Evolutionary conservation across 2,797 vertebrate species (phyloP).

Genomic region (Poecilia velifera): DNA sequence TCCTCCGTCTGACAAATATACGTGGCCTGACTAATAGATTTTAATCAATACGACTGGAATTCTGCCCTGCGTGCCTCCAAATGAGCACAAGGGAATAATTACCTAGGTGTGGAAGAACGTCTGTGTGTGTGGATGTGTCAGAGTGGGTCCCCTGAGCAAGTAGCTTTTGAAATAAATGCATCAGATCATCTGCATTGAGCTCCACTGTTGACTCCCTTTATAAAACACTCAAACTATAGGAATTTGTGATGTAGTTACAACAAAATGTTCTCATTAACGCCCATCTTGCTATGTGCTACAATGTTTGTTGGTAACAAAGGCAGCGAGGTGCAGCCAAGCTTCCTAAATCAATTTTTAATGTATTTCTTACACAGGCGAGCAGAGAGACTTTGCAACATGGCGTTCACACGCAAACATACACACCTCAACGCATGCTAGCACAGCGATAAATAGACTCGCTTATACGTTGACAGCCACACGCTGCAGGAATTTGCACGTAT

Average conservation of each 20-base stretch:
- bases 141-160: background rate
- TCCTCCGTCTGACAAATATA: conserved; percentile 14
- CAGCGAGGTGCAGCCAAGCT: conserved; percentile 51
- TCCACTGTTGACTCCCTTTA: background rate
- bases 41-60: conserved; percentile 29
- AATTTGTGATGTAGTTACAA: conserved; percentile 4
- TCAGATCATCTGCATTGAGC: background rate
- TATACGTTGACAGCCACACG: conserved; percentile 28
- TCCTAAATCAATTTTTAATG: conserved; percentile 78
- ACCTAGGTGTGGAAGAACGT: conserved; percentile 22
- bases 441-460: conserved; percentile 36
- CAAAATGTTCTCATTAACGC: conserved; percentile 14
- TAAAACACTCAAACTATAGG: conserved; percentile 4
- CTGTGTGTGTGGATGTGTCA: conserved; percentile 13
- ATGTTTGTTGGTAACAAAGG: conserved; percentile 65
- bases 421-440: background rate
- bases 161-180: background rate
- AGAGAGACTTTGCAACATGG: conserved; percentile 38
- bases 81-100: conserved; percentile 11
- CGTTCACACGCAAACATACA: conserved; percentile 11
- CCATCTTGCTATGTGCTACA: conserved; percentile 20
- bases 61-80: conserved; percentile 27
- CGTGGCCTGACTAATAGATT: conserved; percentile 31
- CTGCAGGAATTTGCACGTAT: conserved; percentile 39
- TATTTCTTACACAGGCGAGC: conserved; percentile 55